Evolutionary conservation across 2,113 vertebrate species (phyloP), one percentile per base, ranked within the genome.

Genomic region (Malurus melanocephalus): DNA sequence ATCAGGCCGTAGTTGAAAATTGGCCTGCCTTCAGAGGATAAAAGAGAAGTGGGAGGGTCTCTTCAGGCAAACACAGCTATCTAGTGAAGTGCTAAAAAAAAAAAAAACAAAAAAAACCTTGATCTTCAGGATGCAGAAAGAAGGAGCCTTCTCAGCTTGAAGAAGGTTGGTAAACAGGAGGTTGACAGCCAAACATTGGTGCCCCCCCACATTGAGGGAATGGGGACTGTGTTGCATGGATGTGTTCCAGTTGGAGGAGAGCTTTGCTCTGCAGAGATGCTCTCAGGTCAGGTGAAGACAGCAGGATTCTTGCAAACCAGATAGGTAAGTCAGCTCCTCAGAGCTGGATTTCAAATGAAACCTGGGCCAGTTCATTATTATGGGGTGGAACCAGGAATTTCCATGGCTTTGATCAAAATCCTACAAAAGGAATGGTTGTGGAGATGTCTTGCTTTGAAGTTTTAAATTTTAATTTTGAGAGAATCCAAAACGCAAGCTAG

Each of bases 381-480:
- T 14, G 1, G 89, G 85, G 91, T 91, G 94, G 80, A 96, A 95
- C 89, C 72, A 89, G 89, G 91, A 93, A 95, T 95, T 95, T 96
- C 91, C 91, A 89, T 53, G 61, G 85, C 94, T 96, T 96, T 95
- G 95, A 96, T 95, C 91, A 85, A 95, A 96, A 85, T 89, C n/a
- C 21, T 77, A 26, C 64, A 66, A 82, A 92, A 89, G 67, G 72
- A 83, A 87, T 93, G 40, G 60, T 42, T 93, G 75, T 32, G 60
- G 76, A 87, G 78, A 89, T 62, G 72, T 35, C 22, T 87, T 45
- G 22, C 89, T 94, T 96, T 93, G 94, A 94, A 87, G 89, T 85
- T 91, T 73, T 56, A 43, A 62, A 73, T 56, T 42, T 62, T 40
- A 78, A 57, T 87, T 93, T 85, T 79, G 19, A 92, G n/a, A 87